phyloP scores from a whole-genome alignment of 53 echinoderm and acorn worm genomes.

The Echinometra lucunter region DNA sequence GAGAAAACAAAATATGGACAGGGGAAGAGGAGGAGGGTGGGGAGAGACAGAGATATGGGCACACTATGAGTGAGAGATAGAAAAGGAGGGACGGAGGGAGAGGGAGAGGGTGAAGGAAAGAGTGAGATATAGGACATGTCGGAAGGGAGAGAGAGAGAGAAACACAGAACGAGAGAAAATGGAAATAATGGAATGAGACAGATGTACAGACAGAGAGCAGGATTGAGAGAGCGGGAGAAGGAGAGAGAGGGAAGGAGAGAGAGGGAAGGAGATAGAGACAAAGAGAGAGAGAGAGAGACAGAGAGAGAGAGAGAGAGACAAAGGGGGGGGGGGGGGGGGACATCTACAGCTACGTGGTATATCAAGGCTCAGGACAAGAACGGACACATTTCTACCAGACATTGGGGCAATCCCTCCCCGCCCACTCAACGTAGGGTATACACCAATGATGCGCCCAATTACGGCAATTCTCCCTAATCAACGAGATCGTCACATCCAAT shows the following conservation, averaged over 20 bases:
- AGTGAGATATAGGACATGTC: not conserved
- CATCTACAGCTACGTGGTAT: not conserved
- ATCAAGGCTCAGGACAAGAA: not conserved
- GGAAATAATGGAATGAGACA: no score
- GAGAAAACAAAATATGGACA: not conserved
- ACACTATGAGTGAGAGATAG: not conserved
- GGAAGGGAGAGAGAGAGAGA: not conserved
- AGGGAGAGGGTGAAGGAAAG: not conserved
- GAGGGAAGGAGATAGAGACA: not conserved
- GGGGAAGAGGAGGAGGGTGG: not conserved
- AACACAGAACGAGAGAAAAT: not conserved
- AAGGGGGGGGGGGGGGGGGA: not conserved
- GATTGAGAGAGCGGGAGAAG: not conserved
- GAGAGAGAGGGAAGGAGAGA: not conserved
- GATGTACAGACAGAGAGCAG: not conserved
- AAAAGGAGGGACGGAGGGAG: not conserved
- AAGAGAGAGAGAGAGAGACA: not conserved
- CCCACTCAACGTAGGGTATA: slow-evolving; percentile 17
- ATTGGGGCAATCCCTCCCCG: not conserved
- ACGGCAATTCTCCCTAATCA: slow-evolving; percentile 55
- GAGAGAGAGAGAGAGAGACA: not conserved
- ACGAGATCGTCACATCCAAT: slow-evolving; percentile 49
- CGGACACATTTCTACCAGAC: slow-evolving; percentile 18
- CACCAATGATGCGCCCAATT: slow-evolving; percentile 52
- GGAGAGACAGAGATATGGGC: not conserved